Percentiles rank a stretch among this genome's conserved stretches.
Evolutionary conservation across 2,113 vertebrate genomes (phyloP).

Genomic region (Pao palembangensis): DNA sequence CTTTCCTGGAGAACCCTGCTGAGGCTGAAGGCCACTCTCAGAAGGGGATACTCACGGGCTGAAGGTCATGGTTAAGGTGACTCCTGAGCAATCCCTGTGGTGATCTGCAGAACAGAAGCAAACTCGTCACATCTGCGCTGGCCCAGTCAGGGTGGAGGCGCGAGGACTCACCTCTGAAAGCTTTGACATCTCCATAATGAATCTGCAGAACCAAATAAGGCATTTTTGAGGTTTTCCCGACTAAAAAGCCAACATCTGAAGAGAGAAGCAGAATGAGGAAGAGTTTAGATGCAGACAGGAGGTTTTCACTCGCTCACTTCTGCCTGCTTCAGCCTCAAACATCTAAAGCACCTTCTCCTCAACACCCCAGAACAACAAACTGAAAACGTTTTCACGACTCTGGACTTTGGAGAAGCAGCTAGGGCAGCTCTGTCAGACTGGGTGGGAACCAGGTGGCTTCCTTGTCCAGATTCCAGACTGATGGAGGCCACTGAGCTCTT

Average conservation of each 20-base stretch:
- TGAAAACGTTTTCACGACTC: too few relatives aligned
- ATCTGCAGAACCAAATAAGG: conserved; percentile 94
- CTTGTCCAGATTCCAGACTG: too few relatives aligned
- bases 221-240: conserved; percentile 83
- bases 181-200: conserved; percentile 88
- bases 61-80: conserved; percentile 87
- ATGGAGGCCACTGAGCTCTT: too few relatives aligned
- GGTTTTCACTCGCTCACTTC: background rate
- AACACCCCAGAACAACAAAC: too few relatives aligned
- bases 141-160: background rate
- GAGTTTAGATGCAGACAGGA: background rate
- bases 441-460: too few relatives aligned
- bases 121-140: background rate
- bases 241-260: conserved; percentile 93
- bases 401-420: too few relatives aligned
- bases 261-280: conserved; percentile 11
- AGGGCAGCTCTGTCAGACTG: too few relatives aligned
- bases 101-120: conserved; percentile 78
- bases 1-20: too few relatives aligned
- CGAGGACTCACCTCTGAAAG: conserved; percentile 84
- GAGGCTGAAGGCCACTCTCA: too few relatives aligned
- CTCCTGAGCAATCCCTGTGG: conserved; percentile 93
- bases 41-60: conserved; percentile 80
- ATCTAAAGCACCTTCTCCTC: too few relatives aligned
- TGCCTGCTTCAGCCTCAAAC: background rate